Percentiles rank a stretch among this genome's conserved stretches.
phyloP scores from a whole-genome alignment of 2,888 invertebrate genomes.

The Agrilus cyanescens region DNA sequence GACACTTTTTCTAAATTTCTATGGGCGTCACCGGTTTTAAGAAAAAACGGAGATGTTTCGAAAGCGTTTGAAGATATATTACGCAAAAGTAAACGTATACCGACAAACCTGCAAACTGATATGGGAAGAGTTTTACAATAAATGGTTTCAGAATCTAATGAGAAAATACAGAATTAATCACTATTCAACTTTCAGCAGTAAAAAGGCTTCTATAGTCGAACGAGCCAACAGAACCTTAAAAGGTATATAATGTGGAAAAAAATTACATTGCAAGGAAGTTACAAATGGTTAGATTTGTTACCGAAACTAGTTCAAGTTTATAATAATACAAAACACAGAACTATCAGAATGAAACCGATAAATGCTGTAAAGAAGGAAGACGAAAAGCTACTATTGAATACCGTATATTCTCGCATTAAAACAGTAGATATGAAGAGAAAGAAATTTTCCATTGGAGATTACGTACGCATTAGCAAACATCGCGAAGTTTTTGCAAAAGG shows the following conservation, averaged over 20 bases:
- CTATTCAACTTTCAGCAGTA: constrained; percentile 12
- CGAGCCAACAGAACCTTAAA: constrained; percentile 17
- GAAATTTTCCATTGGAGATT: too few relatives aligned
- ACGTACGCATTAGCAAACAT: too few relatives aligned
- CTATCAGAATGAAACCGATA: constrained; percentile 23
- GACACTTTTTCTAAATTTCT: constrained; percentile 31
- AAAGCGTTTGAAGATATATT: too few relatives aligned
- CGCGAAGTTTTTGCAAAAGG: too few relatives aligned
- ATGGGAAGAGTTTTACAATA: too few relatives aligned
- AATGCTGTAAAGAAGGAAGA: constrained; percentile 26
- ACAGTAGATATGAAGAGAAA: constrained; percentile 14
- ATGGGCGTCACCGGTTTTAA: constrained; percentile 25
- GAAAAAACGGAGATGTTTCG: too few relatives aligned
- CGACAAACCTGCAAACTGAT: too few relatives aligned
- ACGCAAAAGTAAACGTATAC: too few relatives aligned
- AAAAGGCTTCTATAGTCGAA: constrained; percentile 12
- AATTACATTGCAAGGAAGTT: constrained; percentile 22
- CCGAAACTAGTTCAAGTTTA: too few relatives aligned
- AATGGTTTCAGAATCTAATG: too few relatives aligned
- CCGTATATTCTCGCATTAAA: constrained; percentile 17
- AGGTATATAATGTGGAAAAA: too few relatives aligned
- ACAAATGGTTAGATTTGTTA: constrained; percentile 20
- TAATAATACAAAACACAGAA: constrained; percentile 24
- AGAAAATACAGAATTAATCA: constrained; percentile 18
- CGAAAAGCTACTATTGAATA: constrained; percentile 12